phyloP scores from a whole-genome alignment of 1,140 invertebrate genomes.

The Chrysomallon squamiferum region DNA sequence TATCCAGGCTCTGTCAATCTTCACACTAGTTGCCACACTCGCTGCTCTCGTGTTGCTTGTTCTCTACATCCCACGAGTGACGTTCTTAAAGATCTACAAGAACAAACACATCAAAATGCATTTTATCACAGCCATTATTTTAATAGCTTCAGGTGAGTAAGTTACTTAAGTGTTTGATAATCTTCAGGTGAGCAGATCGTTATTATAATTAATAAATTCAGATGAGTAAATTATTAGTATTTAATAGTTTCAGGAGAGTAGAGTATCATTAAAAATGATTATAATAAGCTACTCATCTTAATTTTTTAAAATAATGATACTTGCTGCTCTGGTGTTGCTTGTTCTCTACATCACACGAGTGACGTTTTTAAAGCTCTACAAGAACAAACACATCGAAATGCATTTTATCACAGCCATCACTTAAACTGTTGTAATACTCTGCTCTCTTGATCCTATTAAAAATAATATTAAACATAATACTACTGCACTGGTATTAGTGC shows the following conservation, averaged over 20 bases:
- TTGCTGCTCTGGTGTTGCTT: conserved; percentile 26
- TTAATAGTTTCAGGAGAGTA: too few relatives aligned
- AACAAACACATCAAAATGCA: conserved; percentile 34
- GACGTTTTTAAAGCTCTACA: conserved; percentile 23
- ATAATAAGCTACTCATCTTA: too few relatives aligned
- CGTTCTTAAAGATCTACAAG: conserved; percentile 25
- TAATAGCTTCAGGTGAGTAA: conserved; percentile 41
- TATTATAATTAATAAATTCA: too few relatives aligned
- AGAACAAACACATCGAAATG: conserved; percentile 29
- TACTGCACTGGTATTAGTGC: too few relatives aligned
- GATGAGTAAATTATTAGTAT: too few relatives aligned
- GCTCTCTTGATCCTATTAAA: too few relatives aligned
- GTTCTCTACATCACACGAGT: conserved; percentile 27
- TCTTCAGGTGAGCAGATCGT: too few relatives aligned
- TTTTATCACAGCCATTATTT: conserved; percentile 30
- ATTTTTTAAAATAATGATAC: too few relatives aligned
- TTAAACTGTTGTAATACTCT: conserved; percentile 27
- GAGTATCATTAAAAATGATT: too few relatives aligned
- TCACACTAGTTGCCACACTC: conserved; percentile 41
- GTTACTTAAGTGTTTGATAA: too few relatives aligned
- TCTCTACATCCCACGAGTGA: conserved; percentile 24
- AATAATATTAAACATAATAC: too few relatives aligned
- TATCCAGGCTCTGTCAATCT: conserved; percentile 86
- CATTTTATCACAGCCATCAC: conserved; percentile 37
- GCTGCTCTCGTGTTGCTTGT: conserved; percentile 25